phyloP scores from a whole-genome alignment of 1,140 invertebrate genomes.

The Reticulitermes speratus region DNA sequence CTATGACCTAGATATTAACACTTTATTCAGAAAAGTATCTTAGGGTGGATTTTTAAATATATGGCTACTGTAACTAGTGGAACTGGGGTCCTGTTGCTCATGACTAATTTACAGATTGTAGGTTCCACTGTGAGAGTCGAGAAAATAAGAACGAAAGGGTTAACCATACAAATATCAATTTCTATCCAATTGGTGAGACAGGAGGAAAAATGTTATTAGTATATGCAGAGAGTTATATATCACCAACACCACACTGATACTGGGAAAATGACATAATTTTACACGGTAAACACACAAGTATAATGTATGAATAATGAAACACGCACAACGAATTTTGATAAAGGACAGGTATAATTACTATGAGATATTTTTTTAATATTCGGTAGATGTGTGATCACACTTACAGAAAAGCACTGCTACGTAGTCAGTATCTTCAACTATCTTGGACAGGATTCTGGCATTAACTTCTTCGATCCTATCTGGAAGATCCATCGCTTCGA shows the following conservation, averaged over 20 bases:
- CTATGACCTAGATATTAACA: too few species aligned
- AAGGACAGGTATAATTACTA: too few species aligned
- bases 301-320: not conserved
- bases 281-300: not conserved
- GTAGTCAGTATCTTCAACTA: slow-evolving; percentile 88
- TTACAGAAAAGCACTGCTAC: slow-evolving; percentile 94
- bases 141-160: not conserved
- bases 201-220: not conserved
- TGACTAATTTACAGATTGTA: too few species aligned
- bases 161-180: not conserved
- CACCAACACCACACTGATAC: not conserved
- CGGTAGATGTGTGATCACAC: slow-evolving; percentile 47
- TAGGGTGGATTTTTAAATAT: too few species aligned
- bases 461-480: slow-evolving; percentile 95
- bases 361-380: too few species aligned
- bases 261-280: not conserved
- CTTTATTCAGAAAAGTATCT: too few species aligned
- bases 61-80: too few species aligned
- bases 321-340: not conserved
- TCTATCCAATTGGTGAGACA: not conserved
- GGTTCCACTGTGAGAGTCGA: not conserved
- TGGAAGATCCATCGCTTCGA: slow-evolving; percentile 93
- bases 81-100: too few species aligned
- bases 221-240: not conserved
- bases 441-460: slow-evolving; percentile 84